Base-by-base conservation (phyloP, 2,113 vertebrate genomes). In the Odocoileus virginianus region DNA sequence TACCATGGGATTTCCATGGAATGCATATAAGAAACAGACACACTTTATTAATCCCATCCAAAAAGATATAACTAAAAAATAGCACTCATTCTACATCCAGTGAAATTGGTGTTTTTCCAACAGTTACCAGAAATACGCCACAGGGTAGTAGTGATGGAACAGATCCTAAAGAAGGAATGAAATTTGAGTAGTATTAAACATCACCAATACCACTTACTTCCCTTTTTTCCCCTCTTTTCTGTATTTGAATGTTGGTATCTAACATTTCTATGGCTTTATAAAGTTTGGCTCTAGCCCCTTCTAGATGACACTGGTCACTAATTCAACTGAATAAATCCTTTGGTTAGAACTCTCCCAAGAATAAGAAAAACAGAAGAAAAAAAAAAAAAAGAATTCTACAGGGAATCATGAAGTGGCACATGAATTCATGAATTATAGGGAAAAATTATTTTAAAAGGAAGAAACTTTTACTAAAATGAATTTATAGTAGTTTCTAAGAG, bases 401-500 rank as follows among this genome's bases (percentile, higher is more conserved):
- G 8, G 13, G 7, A 97, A 92, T 13, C 21, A 90, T 78, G 25
- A 58, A 86, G 7, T 84, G 8, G 17, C 19, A 58, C 78, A 27
- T n/a, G 12, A 87, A 87, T 91, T 40, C 19, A 23, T 74, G 36
- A 74, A 23, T 83, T 87, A 71, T 9, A 9, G 33, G 74, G 10
- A 3, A 84, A 92, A 78, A 16, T 36, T 57, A 67, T 52, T 71
- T 89, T 27, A 55, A 89, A 95, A 92, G 28, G 1, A 82, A 84
- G 6, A 88, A 7, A 2, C 2, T 54, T 78, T 85, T 89, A 88
- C 6, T 88, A 97, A 97, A 64, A 92, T 61, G 1, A 87, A 83
- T 96, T 95, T 84, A 93, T 25, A 95, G 36, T 7, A 91, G 19
- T 89, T 21, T 95, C 78, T 85, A 13, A 94, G 33, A 95, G 23